Conservation (phyloP, 2,888 invertebrate genomes). For the Apodemia arnacis region DNA sequence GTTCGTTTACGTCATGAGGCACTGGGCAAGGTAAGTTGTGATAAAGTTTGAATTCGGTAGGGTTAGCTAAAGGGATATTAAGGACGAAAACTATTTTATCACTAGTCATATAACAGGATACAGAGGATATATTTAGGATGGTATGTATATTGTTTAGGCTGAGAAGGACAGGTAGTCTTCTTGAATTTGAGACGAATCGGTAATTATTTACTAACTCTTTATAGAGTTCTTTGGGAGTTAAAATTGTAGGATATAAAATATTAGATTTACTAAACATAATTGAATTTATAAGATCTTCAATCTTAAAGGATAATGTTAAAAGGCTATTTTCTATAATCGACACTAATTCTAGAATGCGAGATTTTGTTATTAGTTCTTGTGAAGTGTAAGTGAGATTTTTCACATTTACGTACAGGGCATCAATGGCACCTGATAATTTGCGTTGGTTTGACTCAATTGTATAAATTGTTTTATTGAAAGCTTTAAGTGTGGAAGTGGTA, state of each 20-base stretch:
- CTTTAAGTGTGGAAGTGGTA: background rate
- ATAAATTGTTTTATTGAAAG: background rate
- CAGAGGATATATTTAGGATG: background rate
- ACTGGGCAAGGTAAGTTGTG: no score
- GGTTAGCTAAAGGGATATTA: background rate
- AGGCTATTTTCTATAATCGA: background rate
- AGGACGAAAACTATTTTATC: background rate
- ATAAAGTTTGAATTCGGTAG: background rate
- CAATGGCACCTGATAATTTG: background rate
- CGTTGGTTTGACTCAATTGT: background rate
- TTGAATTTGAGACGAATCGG: background rate
- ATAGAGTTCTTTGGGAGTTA: background rate
- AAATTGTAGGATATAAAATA: background rate
- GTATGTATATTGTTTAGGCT: background rate
- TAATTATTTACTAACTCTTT: background rate
- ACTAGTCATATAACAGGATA: background rate
- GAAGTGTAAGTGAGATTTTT: background rate
- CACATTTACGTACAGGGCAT: background rate
- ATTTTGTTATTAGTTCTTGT: background rate
- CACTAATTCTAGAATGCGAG: background rate
- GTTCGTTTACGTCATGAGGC: background rate
- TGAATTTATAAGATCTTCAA: background rate
- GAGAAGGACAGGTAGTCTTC: background rate
- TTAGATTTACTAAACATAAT: constrained; percentile 1
- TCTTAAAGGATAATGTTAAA: background rate